Conservation (phyloP, 2,888 invertebrate species). For the Nysson spinosus region DNA sequence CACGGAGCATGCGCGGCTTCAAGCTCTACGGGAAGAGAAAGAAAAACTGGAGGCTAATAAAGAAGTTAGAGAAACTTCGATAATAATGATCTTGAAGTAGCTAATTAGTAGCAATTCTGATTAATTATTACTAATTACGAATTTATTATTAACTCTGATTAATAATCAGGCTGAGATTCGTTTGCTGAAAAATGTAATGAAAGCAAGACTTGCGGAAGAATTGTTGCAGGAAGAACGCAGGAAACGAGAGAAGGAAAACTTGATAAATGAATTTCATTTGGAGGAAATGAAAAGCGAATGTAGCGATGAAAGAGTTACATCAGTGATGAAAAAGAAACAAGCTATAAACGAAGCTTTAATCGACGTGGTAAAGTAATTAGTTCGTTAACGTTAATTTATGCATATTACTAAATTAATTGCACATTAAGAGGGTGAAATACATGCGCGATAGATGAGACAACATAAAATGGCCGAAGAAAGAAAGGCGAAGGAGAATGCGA, state of each 20-base stretch:
- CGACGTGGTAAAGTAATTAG: constrained; percentile 39
- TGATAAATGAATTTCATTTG: constrained; percentile 42
- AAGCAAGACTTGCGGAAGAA: constrained; percentile 43
- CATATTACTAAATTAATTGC: not conserved
- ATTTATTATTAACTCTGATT: not conserved
- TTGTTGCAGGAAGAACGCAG: constrained; percentile 43
- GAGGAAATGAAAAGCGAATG: constrained; percentile 38
- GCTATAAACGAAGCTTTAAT: constrained; percentile 34
- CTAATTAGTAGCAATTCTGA: too few species aligned
- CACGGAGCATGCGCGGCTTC: constrained; percentile 32
- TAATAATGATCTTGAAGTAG: too few species aligned
- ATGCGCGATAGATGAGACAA: constrained; percentile 21
- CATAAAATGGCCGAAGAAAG: constrained; percentile 34
- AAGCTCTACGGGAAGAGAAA: constrained; percentile 32
- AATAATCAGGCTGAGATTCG: constrained; percentile 19
- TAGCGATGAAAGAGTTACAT: constrained; percentile 20
- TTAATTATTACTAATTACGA: too few species aligned
- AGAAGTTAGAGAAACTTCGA: constrained; percentile 28
- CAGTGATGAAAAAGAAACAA: constrained; percentile 34
- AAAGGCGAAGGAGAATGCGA: constrained; percentile 46
- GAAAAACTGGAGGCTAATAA: constrained; percentile 7
- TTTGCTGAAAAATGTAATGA: constrained; percentile 25
- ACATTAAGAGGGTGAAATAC: too few species aligned
- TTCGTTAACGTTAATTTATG: not conserved
- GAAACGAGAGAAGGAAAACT: constrained; percentile 45